Percentiles rank a stretch among this genome's conserved stretches.
phyloP scores from a whole-genome alignment of 2,797 vertebrate genomes.

The Alcedo quadribrachys region DNA sequence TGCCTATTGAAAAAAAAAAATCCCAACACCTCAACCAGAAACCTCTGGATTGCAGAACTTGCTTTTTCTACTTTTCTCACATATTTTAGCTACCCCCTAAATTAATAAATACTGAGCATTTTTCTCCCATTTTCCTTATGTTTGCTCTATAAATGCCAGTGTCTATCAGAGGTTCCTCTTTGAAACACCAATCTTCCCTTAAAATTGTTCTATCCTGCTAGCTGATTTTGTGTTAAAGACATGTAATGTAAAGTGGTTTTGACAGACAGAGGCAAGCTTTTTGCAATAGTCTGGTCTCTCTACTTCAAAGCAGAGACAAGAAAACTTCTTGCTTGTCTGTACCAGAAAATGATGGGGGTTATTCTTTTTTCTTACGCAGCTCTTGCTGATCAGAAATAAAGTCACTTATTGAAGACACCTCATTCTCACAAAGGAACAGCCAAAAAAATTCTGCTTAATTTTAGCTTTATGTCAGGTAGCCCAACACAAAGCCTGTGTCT shows the following conservation, averaged over 20 bases:
- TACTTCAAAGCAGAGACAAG: background rate
- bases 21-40: background rate
- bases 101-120: background rate
- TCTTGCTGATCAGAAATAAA: background rate
- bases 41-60: background rate
- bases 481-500: slow-evolving; percentile 2
- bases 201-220: background rate
- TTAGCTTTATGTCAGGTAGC: slow-evolving; percentile 38
- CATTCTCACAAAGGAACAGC: background rate
- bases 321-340: background rate
- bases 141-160: background rate
- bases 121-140: background rate
- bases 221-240: background rate
- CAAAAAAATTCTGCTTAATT: slow-evolving; percentile 16
- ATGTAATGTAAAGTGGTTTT: background rate
- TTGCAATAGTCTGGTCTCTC: background rate
- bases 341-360: background rate
- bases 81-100: background rate
- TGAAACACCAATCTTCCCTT: background rate
- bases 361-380: background rate
- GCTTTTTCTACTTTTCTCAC: background rate
- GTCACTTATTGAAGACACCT: background rate
- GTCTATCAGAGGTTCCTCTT: background rate
- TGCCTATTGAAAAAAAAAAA: background rate
- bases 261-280: background rate